phyloP scores from a whole-genome alignment of 1,140 invertebrate species.

The Gryllus bimaculatus region DNA sequence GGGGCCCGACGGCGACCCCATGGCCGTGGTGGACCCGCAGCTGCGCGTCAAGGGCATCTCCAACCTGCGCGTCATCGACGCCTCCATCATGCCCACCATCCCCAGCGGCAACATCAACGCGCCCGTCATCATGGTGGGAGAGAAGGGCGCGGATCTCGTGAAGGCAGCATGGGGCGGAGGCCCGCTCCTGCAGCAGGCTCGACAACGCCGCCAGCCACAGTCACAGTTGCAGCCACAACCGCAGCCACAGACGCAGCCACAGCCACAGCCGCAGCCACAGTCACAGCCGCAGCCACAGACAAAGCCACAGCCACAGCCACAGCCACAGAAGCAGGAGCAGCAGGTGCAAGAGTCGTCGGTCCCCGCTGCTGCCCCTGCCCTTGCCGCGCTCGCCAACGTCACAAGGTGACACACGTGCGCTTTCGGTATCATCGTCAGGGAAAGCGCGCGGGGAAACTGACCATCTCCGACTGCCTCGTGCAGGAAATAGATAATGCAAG shows the following conservation, averaged over 20 bases:
- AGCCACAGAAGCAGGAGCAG: too few relatives aligned
- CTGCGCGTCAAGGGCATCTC: slow-evolving; percentile 43
- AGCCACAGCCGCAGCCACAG: background rate
- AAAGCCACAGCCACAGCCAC: background rate
- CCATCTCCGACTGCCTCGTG: too few relatives aligned
- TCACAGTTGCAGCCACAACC: background rate
- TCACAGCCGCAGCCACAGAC: too few relatives aligned
- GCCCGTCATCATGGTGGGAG: slow-evolving; percentile 84
- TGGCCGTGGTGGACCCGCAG: slow-evolving; percentile 72
- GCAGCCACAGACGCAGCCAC: too few relatives aligned
- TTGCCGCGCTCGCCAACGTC: too few relatives aligned
- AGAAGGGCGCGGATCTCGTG: slow-evolving; percentile 81
- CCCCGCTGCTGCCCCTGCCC: too few relatives aligned
- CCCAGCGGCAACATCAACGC: slow-evolving; percentile 80
- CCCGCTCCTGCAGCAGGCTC: background rate
- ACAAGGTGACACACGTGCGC: too few relatives aligned
- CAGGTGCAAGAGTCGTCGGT: too few relatives aligned
- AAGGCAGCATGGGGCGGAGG: slow-evolving; percentile 53
- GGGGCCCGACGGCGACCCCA: slow-evolving; percentile 63
- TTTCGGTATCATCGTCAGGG: too few relatives aligned
- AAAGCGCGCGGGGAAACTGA: too few relatives aligned
- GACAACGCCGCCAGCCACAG: background rate
- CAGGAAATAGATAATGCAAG: too few relatives aligned
- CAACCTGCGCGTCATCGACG: slow-evolving; percentile 67
- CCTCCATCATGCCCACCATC: slow-evolving; percentile 71